These are phyloP conservation scores for Perognathus longimembris DNA, from an alignment of 2,113 vertebrate genomes.

Conservation along the genomic window DNA sequence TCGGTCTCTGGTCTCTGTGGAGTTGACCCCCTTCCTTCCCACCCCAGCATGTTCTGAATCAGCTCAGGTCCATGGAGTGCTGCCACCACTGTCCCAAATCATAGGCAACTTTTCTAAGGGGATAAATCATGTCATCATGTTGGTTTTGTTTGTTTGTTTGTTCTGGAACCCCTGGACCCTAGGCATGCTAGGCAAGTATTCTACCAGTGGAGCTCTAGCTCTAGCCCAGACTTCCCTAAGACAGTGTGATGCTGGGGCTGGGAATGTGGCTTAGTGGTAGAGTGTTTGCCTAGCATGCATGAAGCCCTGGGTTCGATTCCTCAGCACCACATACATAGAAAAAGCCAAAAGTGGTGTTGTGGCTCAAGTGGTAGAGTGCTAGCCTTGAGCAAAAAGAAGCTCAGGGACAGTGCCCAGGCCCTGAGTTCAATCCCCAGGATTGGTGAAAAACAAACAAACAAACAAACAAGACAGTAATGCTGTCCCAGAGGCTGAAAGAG, in stretches of 20 bases:
- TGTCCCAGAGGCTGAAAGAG: neutral
- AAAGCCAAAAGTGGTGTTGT: too few species aligned
- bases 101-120: neutral
- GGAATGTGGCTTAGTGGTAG: too few species aligned
- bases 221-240: neutral
- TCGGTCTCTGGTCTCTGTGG: neutral
- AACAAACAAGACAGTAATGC: too few species aligned
- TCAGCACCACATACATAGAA: too few species aligned
- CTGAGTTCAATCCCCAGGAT: too few species aligned
- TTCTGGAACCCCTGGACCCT: neutral
- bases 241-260: too few species aligned
- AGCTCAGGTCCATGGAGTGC: neutral
- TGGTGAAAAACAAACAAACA: too few species aligned
- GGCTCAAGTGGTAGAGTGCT: too few species aligned
- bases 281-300: too few species aligned
- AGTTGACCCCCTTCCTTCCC: rapidly evolving
- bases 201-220: neutral
- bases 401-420: too few species aligned
- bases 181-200: neutral
- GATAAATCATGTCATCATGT: neutral
- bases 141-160: neutral
- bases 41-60: neutral
- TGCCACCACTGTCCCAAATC: neutral
- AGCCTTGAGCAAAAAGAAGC: too few species aligned
- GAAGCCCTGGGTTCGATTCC: too few species aligned